These are phyloP conservation scores for Gymnogyps californianus DNA, from an alignment of 2,113 vertebrate genomes.

Conservation along the genomic window DNA sequence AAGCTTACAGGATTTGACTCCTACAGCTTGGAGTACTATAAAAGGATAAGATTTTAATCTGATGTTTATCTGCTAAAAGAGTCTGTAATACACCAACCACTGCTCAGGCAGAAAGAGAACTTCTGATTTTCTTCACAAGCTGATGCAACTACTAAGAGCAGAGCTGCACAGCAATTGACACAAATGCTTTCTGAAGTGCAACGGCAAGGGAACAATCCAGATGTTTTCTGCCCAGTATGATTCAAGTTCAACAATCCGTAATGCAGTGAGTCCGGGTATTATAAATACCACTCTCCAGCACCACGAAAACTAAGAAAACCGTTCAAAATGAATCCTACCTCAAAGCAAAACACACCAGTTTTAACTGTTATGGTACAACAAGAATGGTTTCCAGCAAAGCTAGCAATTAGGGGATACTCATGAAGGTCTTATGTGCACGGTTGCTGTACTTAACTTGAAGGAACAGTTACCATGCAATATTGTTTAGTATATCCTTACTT, in stretches of 20 bases:
- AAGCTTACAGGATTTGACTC: background rate
- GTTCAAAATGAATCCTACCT: background rate
- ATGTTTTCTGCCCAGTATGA: background rate
- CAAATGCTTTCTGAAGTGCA: background rate
- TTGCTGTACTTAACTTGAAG: background rate
- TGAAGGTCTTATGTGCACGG: fast-evolving
- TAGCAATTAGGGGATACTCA: background rate
- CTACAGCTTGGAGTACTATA: background rate
- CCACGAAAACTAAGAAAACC: background rate
- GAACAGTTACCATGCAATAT: background rate
- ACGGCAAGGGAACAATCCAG: background rate
- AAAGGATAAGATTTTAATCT: background rate
- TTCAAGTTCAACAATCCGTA: background rate
- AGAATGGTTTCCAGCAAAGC: background rate
- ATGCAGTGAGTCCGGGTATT: background rate
- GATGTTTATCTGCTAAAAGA: background rate
- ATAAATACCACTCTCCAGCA: background rate
- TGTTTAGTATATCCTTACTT: background rate
- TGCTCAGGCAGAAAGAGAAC: background rate
- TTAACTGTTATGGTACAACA: background rate
- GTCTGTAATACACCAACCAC: background rate
- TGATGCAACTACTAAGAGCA: background rate
- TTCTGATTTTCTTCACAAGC: background rate
- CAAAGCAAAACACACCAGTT: background rate
- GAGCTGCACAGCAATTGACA: background rate